A percentile compares a stretch with the other conserved stretches of the same genome.
Evolutionary conservation across 2,797 vertebrate species (phyloP).

Genomic region (Thaleichthys pacificus): DNA sequence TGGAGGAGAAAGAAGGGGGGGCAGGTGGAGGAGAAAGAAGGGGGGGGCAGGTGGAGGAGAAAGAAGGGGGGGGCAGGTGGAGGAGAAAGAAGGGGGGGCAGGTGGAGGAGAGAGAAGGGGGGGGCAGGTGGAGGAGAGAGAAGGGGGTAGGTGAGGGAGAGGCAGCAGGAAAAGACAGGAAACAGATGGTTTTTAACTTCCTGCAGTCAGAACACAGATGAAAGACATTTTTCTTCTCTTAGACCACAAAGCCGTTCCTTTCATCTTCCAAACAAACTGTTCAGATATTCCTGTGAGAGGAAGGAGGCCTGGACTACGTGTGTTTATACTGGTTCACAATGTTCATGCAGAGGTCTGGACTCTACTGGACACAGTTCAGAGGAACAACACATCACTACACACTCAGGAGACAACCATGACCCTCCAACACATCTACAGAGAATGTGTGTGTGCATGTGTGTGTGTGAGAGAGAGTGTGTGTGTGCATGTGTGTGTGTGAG

Average conservation of each 20-base stretch:
- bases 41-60: not conserved
- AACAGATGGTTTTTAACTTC: constrained; percentile 27
- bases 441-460: not conserved
- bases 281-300: constrained; percentile 18
- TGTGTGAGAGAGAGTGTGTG: constrained; percentile 1
- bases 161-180: constrained; percentile 1
- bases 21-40: too few relatives aligned
- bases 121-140: too few relatives aligned
- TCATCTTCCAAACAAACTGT: constrained; percentile 13
- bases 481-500: not conserved
- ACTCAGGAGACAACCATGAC: not conserved
- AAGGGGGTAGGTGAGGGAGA: not conserved
- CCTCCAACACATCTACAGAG: not conserved
- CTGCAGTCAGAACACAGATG: not conserved
- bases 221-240: constrained; percentile 13
- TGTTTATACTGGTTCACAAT: constrained; percentile 24
- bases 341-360: constrained; percentile 25
- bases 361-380: constrained; percentile 42
- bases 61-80: not conserved
- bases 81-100: too few relatives aligned
- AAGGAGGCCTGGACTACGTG: constrained; percentile 11
- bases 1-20: not conserved
- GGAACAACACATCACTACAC: not conserved
- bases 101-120: not conserved
- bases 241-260: constrained; percentile 11